These are phyloP conservation scores for Dendrolimus punctatus DNA, from an alignment of 1,140 invertebrate genomes.

Conservation along the genomic window DNA sequence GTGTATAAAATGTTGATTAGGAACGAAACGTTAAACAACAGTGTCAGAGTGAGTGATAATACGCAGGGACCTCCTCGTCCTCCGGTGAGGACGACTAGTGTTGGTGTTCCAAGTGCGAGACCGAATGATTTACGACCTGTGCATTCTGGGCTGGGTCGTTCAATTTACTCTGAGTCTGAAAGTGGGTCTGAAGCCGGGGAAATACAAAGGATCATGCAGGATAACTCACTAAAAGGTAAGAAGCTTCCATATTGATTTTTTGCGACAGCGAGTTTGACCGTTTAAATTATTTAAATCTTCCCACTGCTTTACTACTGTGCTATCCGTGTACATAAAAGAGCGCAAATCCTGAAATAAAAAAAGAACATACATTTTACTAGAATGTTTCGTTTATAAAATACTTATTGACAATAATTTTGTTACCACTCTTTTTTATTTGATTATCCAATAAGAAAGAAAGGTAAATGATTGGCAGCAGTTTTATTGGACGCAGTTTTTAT, in stretches of 20 bases:
- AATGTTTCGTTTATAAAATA: no score
- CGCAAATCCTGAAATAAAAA: no score
- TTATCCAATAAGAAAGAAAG: no score
- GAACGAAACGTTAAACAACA: conserved; percentile 1
- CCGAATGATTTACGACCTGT: conserved; percentile 23
- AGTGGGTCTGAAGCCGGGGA: conserved; percentile 78
- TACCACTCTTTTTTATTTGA: no score
- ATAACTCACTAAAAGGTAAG: conserved; percentile 52
- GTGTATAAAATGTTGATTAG: conserved; percentile 3
- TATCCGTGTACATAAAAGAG: no score
- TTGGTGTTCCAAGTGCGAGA: conserved; percentile 21
- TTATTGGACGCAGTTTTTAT: no score
- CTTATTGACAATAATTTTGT: no score
- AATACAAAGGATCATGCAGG: conserved; percentile 75
- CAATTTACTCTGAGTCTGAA: conserved; percentile 71
- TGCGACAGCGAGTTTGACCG: neutral
- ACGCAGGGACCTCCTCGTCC: conserved; percentile 30
- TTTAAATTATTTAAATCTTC: no score
- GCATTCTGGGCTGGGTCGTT: conserved; percentile 18
- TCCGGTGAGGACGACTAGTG: conserved; percentile 46
- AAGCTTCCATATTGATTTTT: conserved; percentile 1
- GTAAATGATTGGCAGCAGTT: no score
- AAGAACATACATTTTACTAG: no score
- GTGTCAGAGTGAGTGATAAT: conserved; percentile 8
- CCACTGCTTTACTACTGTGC: no score